These are phyloP conservation scores for Amia ocellicauda DNA, from an alignment of 2,113 vertebrate species.

Conservation along the genomic window DNA sequence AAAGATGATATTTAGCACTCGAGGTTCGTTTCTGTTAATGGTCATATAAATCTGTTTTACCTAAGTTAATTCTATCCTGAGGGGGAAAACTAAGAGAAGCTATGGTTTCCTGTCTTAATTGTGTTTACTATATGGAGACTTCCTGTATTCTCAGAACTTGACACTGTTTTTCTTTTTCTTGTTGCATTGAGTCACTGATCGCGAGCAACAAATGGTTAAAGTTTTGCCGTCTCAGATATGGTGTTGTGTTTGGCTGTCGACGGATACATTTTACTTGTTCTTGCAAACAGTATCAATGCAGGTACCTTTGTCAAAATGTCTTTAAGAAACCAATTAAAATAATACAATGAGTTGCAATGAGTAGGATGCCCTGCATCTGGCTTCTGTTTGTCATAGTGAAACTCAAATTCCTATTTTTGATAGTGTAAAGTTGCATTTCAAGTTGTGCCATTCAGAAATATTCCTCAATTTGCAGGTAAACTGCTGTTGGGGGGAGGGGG, in stretches of 20 bases:
- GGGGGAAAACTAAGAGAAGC: constrained; percentile 49
- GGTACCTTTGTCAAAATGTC: constrained; percentile 62
- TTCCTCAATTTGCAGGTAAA: constrained; percentile 66
- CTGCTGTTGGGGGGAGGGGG: constrained; percentile 63
- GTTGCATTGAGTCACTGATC: constrained; percentile 54
- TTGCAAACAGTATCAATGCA: constrained; percentile 46
- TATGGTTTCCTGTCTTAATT: constrained; percentile 46
- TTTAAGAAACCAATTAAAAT: constrained; percentile 56
- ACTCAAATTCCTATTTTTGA: constrained; percentile 86
- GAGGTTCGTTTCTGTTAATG: background rate
- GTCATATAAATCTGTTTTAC: constrained; percentile 29
- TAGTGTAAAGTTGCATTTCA: constrained; percentile 69
- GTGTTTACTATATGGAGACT: constrained; percentile 59
- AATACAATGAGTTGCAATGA: constrained; percentile 51
- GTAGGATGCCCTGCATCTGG: constrained; percentile 57
- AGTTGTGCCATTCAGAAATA: constrained; percentile 80
- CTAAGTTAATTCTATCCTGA: constrained; percentile 62
- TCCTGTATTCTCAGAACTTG: constrained; percentile 63
- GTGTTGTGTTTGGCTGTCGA: constrained; percentile 55
- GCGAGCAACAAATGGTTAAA: constrained; percentile 34
- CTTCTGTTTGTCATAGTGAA: constrained; percentile 88
- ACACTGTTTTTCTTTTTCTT: constrained; percentile 61
- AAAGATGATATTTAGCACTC: constrained; percentile 34
- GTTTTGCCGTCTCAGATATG: constrained; percentile 51
- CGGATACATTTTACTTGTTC: constrained; percentile 36